Base-by-base conservation (phyloP, 2,888 invertebrate species). In the Eledona agricola region DNA sequence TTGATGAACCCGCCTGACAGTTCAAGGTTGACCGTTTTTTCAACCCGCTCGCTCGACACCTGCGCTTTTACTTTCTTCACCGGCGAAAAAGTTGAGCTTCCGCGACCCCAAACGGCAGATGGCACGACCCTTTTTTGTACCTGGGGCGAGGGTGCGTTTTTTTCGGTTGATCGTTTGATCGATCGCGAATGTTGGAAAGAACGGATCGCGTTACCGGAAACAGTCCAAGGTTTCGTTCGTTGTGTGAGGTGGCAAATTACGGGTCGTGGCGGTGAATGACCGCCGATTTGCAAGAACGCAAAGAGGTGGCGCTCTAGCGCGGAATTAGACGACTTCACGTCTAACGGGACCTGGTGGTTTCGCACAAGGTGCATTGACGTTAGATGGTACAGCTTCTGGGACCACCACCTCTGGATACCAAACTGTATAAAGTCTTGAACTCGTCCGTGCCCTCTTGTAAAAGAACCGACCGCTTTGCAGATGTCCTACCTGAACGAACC, bases 51-150 rank as follows among this genome's bases (percentile, higher is more conserved):
- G 60, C 54, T 55, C 58, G 60, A 62, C 67, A 70, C 66, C 70
- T 68, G 69, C 67, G 63, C 58, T 64, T 59, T 65, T 63, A 63
- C 64, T 66, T 62, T 65, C 60, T 51, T 55, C 20, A 56, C 56
- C 58, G 51, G 58, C 58, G 53, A 60, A 58, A 46, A 47, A 47
- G 40, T 5, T 17, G 1, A 17, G 22, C 32, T 29, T 40, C 38
- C 31, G 34, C 32, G 34, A 42, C 40, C 40, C 7, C 19, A n/a
- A 32, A 29, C 22, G 25, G 46, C 38, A 46, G 35, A 37, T 52
- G 45, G 22, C 11, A 10, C 2, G 31, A 38, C 40, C 50, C 23
- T 42, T 42, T 50, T 50, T 35, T 35, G 19, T 6, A 6, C 19
- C 6, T 3, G 23, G 23, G 23, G 23, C 9, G 9, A 25, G 4